Evolutionary conservation across 1,140 invertebrate genomes (phyloP), one percentile per base, ranked within the genome.

Genomic region (Zaprionus capensis): DNA sequence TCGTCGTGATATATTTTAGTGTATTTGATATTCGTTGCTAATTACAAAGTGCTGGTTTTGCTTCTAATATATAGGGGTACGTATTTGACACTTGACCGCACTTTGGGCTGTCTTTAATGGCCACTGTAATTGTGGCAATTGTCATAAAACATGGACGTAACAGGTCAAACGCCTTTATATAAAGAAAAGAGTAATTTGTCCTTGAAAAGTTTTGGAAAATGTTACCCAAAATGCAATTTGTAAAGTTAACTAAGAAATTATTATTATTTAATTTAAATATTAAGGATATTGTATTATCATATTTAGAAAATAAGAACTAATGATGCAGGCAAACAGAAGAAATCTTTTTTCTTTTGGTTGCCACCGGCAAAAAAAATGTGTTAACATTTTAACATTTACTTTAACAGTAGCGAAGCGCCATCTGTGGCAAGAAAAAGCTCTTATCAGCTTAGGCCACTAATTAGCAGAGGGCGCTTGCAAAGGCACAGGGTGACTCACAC

Each of bases 11-110:
- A 55, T 5, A 28, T 28, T 31, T 28, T 4, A 56, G 53, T 24
- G 53, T 56, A 56, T 26, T 14, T 28, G 1, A 9, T 5, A 26
- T 28, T 56, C 53, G 53, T 26, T 9, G 5, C 41, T n/a, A 17
- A 5, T 31, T 5, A n/a, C 5, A 28, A 5, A 31, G 0, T 14
- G n/a, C 14, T 15, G 24, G 5, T 12, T 56, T 31, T 9, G 7
- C 4, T n/a, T 26, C 24, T 24, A 56, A 28, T 56, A 26, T 56
- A 56, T 56, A 56, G 53, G 53, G 53, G 53, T 56, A 56, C 22
- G 12, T 24, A 24, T 53, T 66, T 56, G 17, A 26, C 26, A 66
- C 51, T 51, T 56, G 64, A 66, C 64, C 64, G 64, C 64, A 66
- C 28, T 20, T 24, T 36, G 4, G 44, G 12, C 62, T 34, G 56